Evolutionary conservation across 1,140 invertebrate species (phyloP), one percentile per base, ranked within the genome.

Genomic region (Teleogryllus occipitalis): DNA sequence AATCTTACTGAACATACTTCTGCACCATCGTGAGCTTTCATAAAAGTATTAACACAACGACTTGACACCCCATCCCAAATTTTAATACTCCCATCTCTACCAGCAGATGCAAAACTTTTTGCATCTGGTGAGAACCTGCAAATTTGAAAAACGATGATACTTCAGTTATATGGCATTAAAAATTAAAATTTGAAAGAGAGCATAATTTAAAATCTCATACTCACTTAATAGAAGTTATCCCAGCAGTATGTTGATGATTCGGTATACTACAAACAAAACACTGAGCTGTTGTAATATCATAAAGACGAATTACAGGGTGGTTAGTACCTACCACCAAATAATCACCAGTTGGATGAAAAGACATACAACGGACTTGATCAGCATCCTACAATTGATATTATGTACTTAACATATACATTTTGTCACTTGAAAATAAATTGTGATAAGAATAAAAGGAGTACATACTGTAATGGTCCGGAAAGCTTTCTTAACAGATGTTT

Each of bases 401-500:
- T 12, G 10, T 47, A 47, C n/a, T n/a, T 15, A 76, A 6, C 39
- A 76, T 14, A 47, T 46, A n/a, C n/a, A 3, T 22, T 15, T 8
- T 14, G 18, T 14, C 7, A 49, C 8, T 14, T n/a, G 76, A 8
- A 39, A 10, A 76, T 47, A 8, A 7, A 21, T 12, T 46, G 14
- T 14, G 12, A 76, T 18, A 15, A 27, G 14, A 75, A 75, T 75
- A 7, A 8, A 27, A 75, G 0, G 7, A 21, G 46, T 39, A 78
- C 78, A 22, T 84, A 91, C 90, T 47, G 92, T 96, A 49, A 98
- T 96, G 76, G 95, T 97, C 84, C 97, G 96, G 86, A 95, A 97
- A 0, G 98, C 97, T 85, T 99, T 98, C 86, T 99, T 99, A 0
- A 98, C 97, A 6, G 97, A 98, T 0, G 97, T 95, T 88, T 99